These are phyloP conservation scores for Ophion ventricosus DNA, from an alignment of 2,888 invertebrate species.

Conservation along the genomic window DNA sequence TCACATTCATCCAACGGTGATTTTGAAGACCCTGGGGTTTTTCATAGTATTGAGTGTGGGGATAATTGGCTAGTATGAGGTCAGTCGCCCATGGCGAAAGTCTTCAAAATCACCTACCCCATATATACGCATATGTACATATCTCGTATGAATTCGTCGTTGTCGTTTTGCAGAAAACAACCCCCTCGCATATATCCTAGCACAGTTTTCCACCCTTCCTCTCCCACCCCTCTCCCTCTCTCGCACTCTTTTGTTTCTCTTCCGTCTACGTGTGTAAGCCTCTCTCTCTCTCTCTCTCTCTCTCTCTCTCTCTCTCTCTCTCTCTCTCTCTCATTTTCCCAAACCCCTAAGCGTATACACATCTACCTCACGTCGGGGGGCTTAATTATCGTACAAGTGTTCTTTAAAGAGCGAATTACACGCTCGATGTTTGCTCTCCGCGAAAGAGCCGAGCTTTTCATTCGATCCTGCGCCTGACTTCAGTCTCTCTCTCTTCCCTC, in stretches of 20 bases:
- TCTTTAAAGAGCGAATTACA: constrained; percentile 83
- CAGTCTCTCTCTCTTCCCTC: constrained; percentile 61
- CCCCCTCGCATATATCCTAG: constrained; percentile 44
- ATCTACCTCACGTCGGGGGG: constrained; percentile 71
- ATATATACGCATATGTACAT: background rate
- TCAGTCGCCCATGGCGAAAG: background rate
- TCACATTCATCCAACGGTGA: background rate
- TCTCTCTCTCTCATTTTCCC: constrained; percentile 51
- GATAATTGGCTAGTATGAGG: background rate
- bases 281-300: constrained; percentile 9
- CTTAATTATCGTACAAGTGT: constrained; percentile 82
- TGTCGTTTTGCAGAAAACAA: constrained; percentile 54
- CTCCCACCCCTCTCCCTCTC: constrained; percentile 7
- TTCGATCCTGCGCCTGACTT: constrained; percentile 70
- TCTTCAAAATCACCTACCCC: background rate
- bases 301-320: constrained; percentile 30
- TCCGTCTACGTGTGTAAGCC: constrained; percentile 5
- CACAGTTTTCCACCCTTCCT: constrained; percentile 26
- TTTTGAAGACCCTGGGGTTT: background rate
- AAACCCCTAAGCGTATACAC: constrained; percentile 45
- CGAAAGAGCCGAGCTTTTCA: constrained; percentile 77
- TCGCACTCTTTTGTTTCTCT: constrained; percentile 28
- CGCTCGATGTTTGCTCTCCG: constrained; percentile 80
- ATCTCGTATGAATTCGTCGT: constrained; percentile 35
- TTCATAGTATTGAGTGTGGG: background rate